Percentiles rank a stretch among this genome's conserved stretches.
Conservation (phyloP, 2,888 invertebrate genomes). For the Lasioglossum oenotherae region DNA sequence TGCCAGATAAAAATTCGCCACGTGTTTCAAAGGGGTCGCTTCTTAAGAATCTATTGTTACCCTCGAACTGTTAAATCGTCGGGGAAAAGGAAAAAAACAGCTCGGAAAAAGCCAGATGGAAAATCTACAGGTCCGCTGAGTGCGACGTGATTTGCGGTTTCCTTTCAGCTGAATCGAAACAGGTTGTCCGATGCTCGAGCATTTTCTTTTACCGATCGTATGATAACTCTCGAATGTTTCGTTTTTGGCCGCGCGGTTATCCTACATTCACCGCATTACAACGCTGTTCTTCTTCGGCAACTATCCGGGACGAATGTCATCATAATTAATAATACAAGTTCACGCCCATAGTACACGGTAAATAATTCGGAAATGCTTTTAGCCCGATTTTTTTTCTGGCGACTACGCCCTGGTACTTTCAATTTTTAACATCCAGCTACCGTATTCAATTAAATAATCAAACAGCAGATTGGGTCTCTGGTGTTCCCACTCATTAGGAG, state of each 20-base stretch:
- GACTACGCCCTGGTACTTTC: neutral
- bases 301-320: neutral
- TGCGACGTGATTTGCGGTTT: slow-evolving; percentile 2
- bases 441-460: neutral
- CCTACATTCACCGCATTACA: neutral
- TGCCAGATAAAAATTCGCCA: too few species aligned
- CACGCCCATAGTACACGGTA: neutral
- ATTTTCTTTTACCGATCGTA: neutral
- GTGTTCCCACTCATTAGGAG: neutral
- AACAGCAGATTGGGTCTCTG: neutral
- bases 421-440: neutral
- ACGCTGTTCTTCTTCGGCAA: neutral
- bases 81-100: neutral
- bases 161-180: neutral
- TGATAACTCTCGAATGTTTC: neutral
- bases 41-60: neutral
- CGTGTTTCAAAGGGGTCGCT: neutral
- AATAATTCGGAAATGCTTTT: neutral
- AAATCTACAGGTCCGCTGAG: neutral
- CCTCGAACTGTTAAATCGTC: neutral
- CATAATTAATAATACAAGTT: neutral
- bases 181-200: neutral
- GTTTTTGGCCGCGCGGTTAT: neutral
- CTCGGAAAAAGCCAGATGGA: neutral
- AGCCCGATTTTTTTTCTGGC: neutral